Evolutionary conservation across 2,888 invertebrate genomes (phyloP), one percentile per base, ranked within the genome.

Genomic region (Lacanobia wlatinum): DNA sequence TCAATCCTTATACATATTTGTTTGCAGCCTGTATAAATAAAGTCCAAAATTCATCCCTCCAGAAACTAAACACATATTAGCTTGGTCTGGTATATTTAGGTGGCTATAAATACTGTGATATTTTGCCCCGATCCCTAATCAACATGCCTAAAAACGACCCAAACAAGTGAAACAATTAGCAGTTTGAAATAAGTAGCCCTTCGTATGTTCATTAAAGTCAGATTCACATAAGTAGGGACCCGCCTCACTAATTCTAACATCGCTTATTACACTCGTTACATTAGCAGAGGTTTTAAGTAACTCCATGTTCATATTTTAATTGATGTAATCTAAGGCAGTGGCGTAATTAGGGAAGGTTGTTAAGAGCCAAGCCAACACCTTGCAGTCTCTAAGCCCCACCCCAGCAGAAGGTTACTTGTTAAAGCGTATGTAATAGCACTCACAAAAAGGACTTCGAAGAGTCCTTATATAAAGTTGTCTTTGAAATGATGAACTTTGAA

Each of bases 301-400:
- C 80, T 83, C 50, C 71, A 60, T 80, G 71, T 85, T 85, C 80
- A 84, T 85, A 83, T 83, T 84, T 84, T 80, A 83, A 85, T 84
- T 73, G 85, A 73, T 70, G 74, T 83, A 78, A 84, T 85, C 70
- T 69, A 72, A 78, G 71, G 63, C 81, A 80, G 78, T 73, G 84
- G 59, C 21, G 71, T 53, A 76, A 80, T 85, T 83, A 85, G 56
- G 23, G 40, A 53, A 64, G 77, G 78, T 69, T 73, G 68, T 73
- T 73, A 55, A 64, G 55, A 62, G 48, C 73, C 53, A 71, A 4
- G 34, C 73, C 53, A 71, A 64, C 77, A 76, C 78, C 75, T 77
- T 72, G 56, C 40, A 34, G 46, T 40, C 46, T 59, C 53, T 71
- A 58, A 34, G 56, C 38, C 60, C 34, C 56, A 23, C 60, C 60